Percentiles rank a stretch among this genome's conserved stretches.
phyloP scores from a whole-genome alignment of 2,113 vertebrate genomes.

The Vombatus ursinus region DNA sequence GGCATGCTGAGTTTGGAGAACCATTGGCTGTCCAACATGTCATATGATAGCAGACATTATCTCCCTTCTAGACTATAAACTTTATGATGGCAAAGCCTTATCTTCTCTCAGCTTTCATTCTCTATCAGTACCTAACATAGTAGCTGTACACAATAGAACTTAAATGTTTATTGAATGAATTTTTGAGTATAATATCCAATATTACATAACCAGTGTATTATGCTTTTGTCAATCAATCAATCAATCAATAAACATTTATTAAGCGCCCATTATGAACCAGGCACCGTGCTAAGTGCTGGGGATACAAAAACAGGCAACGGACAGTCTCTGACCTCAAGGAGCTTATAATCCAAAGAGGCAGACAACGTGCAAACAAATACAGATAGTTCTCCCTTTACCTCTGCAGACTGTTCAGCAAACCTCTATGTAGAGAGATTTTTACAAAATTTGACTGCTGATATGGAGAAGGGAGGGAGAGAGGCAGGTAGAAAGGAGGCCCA shows the following conservation, averaged over 20 bases:
- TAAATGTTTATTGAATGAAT: neutral
- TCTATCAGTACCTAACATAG: neutral
- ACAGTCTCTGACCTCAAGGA: neutral
- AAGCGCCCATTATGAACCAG: neutral
- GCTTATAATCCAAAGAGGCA: neutral
- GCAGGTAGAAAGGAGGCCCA: neutral
- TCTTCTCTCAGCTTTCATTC: neutral
- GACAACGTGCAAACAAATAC: neutral
- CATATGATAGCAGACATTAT: neutral
- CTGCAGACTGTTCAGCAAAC: neutral
- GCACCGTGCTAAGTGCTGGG: neutral
- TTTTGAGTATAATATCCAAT: neutral
- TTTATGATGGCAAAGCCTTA: neutral
- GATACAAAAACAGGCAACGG: neutral
- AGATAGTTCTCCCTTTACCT: neutral
- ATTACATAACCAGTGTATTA: neutral
- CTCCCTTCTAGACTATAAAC: neutral
- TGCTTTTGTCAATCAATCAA: neutral
- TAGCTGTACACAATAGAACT: neutral
- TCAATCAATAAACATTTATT: neutral
- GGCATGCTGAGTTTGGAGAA: neutral
- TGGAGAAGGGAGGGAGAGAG: neutral
- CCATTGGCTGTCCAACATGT: neutral
- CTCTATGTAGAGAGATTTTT: neutral
- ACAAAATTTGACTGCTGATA: neutral